Evolutionary conservation across 2,113 vertebrate genomes (phyloP).

Genomic region (Oxygymnocypris stewartii): DNA sequence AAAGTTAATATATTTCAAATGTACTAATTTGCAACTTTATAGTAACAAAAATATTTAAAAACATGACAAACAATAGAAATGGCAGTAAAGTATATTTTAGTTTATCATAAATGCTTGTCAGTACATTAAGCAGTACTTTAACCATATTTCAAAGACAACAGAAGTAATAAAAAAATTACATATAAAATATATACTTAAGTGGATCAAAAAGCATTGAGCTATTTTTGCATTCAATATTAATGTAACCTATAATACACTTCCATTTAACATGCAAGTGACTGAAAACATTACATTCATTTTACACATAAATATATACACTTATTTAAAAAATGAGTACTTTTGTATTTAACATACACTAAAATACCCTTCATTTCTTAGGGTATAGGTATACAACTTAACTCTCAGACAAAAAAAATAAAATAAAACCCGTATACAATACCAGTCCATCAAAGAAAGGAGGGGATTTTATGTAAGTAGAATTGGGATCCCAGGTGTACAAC

Average conservation of each 20-base stretch:
- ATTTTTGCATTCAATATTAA: neutral
- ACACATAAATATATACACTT: neutral
- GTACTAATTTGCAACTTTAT: neutral
- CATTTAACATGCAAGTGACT: neutral
- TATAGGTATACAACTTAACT: neutral
- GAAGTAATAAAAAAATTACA: neutral
- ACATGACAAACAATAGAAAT: neutral
- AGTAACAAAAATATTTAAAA: neutral
- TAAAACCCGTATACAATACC: slow-evolving; percentile 71
- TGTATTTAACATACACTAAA: neutral
- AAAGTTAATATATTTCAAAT: neutral
- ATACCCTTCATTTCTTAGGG: neutral
- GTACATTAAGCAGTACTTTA: too few relatives aligned
- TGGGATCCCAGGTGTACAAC: slow-evolving; percentile 88
- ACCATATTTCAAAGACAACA: too few relatives aligned
- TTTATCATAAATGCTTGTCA: neutral
- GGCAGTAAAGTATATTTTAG: neutral
- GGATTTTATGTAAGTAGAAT: slow-evolving; percentile 97
- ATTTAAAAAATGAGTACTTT: neutral
- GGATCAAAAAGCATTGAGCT: neutral
- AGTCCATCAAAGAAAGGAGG: slow-evolving; percentile 93
- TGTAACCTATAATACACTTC: neutral
- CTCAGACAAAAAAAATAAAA: neutral
- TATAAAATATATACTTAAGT: neutral
- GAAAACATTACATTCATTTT: neutral